Conservation (phyloP, 2,797 vertebrate genomes). For the Lophotriccus pileatus region DNA sequence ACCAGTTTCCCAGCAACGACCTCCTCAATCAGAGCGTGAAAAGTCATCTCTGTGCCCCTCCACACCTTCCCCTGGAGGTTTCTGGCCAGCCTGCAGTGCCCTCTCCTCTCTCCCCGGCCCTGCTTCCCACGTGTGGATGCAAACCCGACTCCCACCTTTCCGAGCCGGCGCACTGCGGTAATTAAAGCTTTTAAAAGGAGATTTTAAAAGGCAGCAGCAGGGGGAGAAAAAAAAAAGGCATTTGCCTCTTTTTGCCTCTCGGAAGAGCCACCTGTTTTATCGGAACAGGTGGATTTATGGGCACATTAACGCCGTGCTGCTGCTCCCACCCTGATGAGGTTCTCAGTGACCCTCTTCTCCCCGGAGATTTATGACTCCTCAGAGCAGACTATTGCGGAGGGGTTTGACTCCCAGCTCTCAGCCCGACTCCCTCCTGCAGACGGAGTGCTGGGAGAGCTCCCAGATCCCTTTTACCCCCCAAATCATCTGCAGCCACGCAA, state of each 20-base stretch:
- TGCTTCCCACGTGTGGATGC: neutral
- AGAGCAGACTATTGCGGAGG: neutral
- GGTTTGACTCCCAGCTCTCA: neutral
- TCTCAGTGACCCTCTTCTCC: conserved; percentile 51
- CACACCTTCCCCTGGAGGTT: neutral
- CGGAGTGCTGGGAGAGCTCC: neutral
- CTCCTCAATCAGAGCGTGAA: accelerated
- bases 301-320: conserved; percentile 11
- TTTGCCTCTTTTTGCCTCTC: conserved; percentile 13
- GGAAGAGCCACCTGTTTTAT: conserved; percentile 53
- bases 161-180: neutral
- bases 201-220: neutral
- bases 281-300: conserved; percentile 37
- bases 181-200: conserved; percentile 28
- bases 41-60: neutral
- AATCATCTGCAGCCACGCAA: neutral
- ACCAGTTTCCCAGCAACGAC: accelerated
- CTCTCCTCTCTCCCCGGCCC: neutral
- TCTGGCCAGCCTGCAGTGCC: neutral
- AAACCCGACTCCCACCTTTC: neutral
- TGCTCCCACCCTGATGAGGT: conserved; percentile 50
- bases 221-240: neutral
- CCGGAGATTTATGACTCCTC: neutral
- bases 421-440: neutral
- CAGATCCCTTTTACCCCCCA: accelerated